A percentile compares a stretch with the other conserved stretches of the same genome.
These are phyloP conservation scores for Ophion ellenae DNA, from an alignment of 2,888 invertebrate genomes.

Conservation along the genomic window DNA sequence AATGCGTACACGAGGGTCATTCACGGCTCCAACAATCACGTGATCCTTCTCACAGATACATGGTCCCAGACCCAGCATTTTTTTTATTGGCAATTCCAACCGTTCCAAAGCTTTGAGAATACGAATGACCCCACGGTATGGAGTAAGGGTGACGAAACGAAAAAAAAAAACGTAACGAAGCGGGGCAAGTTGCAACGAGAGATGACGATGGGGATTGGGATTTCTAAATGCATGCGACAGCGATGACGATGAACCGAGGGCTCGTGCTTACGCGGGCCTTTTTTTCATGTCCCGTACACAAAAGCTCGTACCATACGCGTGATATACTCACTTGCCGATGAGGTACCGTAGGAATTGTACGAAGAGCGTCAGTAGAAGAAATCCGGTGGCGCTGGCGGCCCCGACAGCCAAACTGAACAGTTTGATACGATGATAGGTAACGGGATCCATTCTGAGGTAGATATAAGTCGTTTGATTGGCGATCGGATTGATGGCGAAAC, in stretches of 20 bases:
- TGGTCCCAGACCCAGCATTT: neutral
- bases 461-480: slow-evolving; percentile 92
- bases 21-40: neutral
- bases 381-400: slow-evolving; percentile 90
- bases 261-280: neutral
- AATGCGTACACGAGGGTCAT: neutral
- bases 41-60: neutral
- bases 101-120: neutral
- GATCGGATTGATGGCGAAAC: slow-evolving; percentile 93
- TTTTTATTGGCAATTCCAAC: neutral
- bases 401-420: slow-evolving; percentile 94
- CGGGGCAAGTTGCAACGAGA: slow-evolving; percentile 18
- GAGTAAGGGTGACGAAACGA: neutral
- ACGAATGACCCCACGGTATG: neutral
- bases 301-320: neutral
- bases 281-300: neutral
- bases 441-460: slow-evolving; percentile 92
- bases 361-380: slow-evolving; percentile 91
- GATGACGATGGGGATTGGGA: neutral
- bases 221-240: slow-evolving; percentile 35
- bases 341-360: slow-evolving; percentile 90
- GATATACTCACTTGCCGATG: slow-evolving; percentile 87
- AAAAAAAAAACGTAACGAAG: neutral
- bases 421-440: slow-evolving; percentile 92
- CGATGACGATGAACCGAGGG: slow-evolving; percentile 32